These are phyloP conservation scores for Tor tambroides DNA, from an alignment of 2,113 vertebrate species.

Conservation along the genomic window DNA sequence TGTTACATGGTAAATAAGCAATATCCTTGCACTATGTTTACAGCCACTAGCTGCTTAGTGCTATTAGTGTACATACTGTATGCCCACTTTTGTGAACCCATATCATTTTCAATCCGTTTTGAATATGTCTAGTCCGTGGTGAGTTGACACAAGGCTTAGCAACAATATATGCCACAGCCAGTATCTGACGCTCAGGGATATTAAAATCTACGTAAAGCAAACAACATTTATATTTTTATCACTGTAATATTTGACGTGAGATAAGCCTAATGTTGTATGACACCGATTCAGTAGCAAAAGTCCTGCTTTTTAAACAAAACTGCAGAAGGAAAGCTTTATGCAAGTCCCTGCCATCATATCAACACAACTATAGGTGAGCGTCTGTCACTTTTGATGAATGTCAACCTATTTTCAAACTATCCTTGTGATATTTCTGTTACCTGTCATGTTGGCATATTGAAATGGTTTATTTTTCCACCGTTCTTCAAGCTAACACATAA, in stretches of 20 bases:
- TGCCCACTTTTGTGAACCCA: not conserved
- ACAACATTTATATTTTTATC: not conserved
- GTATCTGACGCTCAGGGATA: not conserved
- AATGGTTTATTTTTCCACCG: not conserved
- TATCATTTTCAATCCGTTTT: not conserved
- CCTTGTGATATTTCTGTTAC: not conserved
- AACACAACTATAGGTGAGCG: not conserved
- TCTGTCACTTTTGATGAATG: not conserved
- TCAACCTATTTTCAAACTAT: constrained; percentile 11
- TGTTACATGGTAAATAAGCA: not conserved
- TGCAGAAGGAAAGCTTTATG: not conserved
- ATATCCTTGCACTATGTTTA: constrained; percentile 14
- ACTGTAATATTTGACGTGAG: not conserved
- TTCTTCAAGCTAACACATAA: constrained; percentile 4
- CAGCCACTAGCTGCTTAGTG: not conserved
- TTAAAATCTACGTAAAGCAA: constrained; percentile 13
- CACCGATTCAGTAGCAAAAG: not conserved
- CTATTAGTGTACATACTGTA: not conserved
- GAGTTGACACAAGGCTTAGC: not conserved
- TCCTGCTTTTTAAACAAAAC: not conserved
- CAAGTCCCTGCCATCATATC: no score
- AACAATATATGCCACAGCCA: not conserved
- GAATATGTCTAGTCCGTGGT: not conserved
- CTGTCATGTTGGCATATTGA: not conserved
- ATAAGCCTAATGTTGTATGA: not conserved